Evolutionary conservation across 2,888 invertebrate species (phyloP), one percentile per base, ranked within the genome.

Genomic region (Trichacis sp.): DNA sequence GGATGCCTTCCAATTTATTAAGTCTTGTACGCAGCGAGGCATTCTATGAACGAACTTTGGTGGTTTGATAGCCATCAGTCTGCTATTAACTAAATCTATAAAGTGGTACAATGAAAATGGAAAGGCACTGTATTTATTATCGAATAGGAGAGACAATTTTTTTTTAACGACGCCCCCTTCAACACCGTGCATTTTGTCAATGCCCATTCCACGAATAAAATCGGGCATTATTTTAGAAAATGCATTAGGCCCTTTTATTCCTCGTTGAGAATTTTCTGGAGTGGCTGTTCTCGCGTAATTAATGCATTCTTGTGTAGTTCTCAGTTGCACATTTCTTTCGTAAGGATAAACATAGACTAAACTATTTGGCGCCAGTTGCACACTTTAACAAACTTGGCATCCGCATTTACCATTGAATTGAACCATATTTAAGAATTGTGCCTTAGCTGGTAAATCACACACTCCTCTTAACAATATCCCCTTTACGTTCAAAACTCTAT

Each of bases 1-100:
- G n/a, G 62, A 68, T 12, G 71, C 71, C 62, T 72, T 68, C 70
- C 62, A 72, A 40, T 66, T 60, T 12, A 55, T 11, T 24, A 68
- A 53, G n/a, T 61, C 62, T 43, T 64, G 19, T n/a, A 61, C 33
- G 17, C 30, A 36, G 8, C 55, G 58, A 1, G 64, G 64, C 52
- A 69, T 55, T n/a, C 64, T 29, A 29, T 68, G 62, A 0, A 64
- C 49, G 24, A 59, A 64, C 53, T 62, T 62, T 18, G 65, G 62
- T 9, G 64, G 56, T 49, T 9, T 11, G 20, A 54, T 12, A 69
- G 46, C 30, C 43, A 12, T 2, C 20, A 18, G 47, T 64, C 60
- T 18, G 60, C 30, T 0, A 64, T 18, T n/a, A n/a, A n/a, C n/a
- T n/a, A n/a, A n/a, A n/a, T n/a, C n/a, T n/a, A n/a, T n/a, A n/a